phyloP scores from a whole-genome alignment of 2,113 vertebrate genomes.

The Probosciger aterrimus region DNA sequence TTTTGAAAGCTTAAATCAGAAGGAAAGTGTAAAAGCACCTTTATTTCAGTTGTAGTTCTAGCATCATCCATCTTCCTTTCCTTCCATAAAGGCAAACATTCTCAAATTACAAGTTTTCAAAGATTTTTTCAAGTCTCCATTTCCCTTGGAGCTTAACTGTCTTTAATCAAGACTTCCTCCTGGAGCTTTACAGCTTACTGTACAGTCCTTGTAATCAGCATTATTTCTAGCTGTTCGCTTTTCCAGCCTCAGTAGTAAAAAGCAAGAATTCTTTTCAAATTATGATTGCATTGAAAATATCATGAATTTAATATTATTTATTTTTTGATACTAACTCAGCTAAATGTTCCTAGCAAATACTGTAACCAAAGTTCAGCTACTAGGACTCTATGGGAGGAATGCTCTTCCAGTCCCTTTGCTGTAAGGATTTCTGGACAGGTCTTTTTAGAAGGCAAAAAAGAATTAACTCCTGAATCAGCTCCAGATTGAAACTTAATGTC shows the following conservation, averaged over 20 bases:
- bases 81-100: conserved; percentile 34
- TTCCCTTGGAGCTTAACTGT: conserved; percentile 21
- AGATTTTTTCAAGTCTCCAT: conserved; percentile 26
- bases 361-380: neutral
- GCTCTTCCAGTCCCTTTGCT: neutral
- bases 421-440: neutral
- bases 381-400: neutral
- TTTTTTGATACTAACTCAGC: neutral
- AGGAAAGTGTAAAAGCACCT: conserved; percentile 2
- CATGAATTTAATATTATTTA: neutral
- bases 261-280: neutral
- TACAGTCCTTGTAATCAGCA: neutral
- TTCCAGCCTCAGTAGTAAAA: neutral
- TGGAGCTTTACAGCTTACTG: neutral
- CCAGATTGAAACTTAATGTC: neutral
- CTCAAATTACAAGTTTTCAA: conserved; percentile 41
- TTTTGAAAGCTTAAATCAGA: conserved; percentile 16
- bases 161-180: conserved; percentile 30
- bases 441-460: neutral
- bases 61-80: conserved; percentile 41
- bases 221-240: conserved; percentile 2
- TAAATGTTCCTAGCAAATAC: neutral
- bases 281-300: neutral
- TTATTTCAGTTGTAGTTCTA: conserved; percentile 12
- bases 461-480: neutral